Conservation (phyloP, 2,888 invertebrate genomes). For the Bellardia pandia region DNA sequence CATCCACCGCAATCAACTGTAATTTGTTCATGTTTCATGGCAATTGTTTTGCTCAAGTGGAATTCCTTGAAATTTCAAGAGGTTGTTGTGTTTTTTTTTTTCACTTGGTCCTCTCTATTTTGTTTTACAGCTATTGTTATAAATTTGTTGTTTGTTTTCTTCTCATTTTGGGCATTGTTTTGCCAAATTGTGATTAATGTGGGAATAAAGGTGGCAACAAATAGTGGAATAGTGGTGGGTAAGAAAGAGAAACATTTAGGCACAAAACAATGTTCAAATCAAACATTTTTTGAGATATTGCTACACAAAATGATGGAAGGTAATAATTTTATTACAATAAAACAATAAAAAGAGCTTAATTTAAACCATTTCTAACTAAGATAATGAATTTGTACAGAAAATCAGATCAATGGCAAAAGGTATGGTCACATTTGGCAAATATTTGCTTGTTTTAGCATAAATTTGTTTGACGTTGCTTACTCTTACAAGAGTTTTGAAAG, state of each 20-base stretch:
- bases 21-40: constrained; percentile 41
- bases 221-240: neutral
- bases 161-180: constrained; percentile 61
- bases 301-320: neutral
- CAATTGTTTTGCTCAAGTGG: constrained; percentile 67
- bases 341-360: neutral
- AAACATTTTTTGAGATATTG: constrained; percentile 1
- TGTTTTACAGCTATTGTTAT: constrained; percentile 49
- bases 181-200: constrained; percentile 72
- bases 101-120: constrained; percentile 37
- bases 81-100: constrained; percentile 30
- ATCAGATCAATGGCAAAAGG: neutral
- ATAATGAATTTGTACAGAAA: neutral
- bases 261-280: neutral
- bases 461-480: too few relatives aligned
- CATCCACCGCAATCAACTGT: constrained; percentile 27
- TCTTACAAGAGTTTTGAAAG: too few relatives aligned
- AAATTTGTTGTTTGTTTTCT: constrained; percentile 44
- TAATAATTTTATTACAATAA: neutral
- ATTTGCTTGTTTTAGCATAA: too few relatives aligned
- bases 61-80: constrained; percentile 69
- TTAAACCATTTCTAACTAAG: constrained; percentile 6
- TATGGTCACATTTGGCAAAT: too few relatives aligned
- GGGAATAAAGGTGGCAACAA: constrained; percentile 58
- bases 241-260: neutral